Base-by-base conservation (phyloP, 1,140 invertebrate genomes). In the Drosophila auraria region DNA sequence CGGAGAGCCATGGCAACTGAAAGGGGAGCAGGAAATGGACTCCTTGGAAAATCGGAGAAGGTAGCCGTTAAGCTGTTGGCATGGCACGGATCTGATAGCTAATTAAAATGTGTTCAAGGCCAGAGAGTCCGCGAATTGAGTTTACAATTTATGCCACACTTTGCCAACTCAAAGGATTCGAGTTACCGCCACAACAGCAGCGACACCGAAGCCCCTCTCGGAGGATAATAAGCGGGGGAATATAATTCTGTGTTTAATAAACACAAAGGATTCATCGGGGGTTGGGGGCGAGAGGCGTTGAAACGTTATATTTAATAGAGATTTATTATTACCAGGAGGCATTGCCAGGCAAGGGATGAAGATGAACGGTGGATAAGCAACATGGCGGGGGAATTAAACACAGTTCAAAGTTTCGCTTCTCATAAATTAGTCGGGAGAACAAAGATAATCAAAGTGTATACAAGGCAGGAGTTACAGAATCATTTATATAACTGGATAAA, bases 61-160 rank as follows among this genome's bases (percentile, higher is more conserved):
- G 59, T 68, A 69, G 70, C 75, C 51, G 47, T 45, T 69, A 51
- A 66, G 72, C 72, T 76, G 73, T 71, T 71, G 68, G 68, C 68
- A 71, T 69, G 64, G 68, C 63, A 71, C 49, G 68, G 50, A 71
- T 64, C 64, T 84, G 82, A 63, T 83, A 86, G 76, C 86, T 90
- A 90, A 90, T 90, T 90, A 90, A 90, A 91, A 86, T 90, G 76
- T 89, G 87, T 90, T 90, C 89, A 91, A 90, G 78, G 75, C 42
- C 56, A 57, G 51, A 60, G 50, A 60, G 50, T 66, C 36, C 30
- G 64, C 64, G 64, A 60, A 78, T 62, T 74, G 72, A 61, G 80
- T 77, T 82, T 57, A 58, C 74, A 44, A 27, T 40, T 73, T 56
- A 62, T 62, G 50, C 70, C 68, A 73, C 70, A 72, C 54, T 73